A percentile compares a stretch with the other conserved stretches of the same genome.
These are phyloP conservation scores for Megaceryle maxima DNA, from an alignment of 2,113 vertebrate species.

Conservation along the genomic window DNA sequence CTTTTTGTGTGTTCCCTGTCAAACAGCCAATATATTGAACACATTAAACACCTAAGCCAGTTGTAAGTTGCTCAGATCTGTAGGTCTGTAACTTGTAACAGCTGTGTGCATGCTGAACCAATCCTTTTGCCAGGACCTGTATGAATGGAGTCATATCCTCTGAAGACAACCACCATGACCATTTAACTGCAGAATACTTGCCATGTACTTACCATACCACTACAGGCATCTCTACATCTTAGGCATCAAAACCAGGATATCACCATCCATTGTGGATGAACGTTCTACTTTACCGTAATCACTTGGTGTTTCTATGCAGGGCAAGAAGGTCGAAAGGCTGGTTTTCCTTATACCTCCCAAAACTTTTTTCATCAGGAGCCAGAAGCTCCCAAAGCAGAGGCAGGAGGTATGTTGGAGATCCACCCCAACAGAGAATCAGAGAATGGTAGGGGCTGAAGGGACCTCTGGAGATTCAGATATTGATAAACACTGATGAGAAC, in stretches of 20 bases:
- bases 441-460: not conserved
- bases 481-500: not conserved
- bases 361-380: not conserved
- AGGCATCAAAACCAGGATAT: not conserved
- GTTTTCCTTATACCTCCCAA: not conserved
- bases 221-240: accelerated
- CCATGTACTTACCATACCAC: too few relatives aligned
- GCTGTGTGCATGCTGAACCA: not conserved
- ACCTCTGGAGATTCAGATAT: not conserved
- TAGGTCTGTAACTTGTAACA: not conserved
- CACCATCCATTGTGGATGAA: not conserved
- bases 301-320: not conserved
- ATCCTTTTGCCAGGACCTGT: not conserved
- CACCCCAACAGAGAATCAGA: not conserved
- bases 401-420: accelerated
- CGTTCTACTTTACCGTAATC: not conserved
- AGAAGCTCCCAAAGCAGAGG: not conserved
- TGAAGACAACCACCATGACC: not conserved
- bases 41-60: not conserved
- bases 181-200: not conserved
- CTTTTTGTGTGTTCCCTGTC: not conserved
- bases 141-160: not conserved
- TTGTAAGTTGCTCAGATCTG: not conserved
- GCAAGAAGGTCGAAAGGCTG: not conserved
- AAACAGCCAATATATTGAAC: not conserved